phyloP scores from a whole-genome alignment of 2,113 vertebrate species.

The Euleptes europaea region DNA sequence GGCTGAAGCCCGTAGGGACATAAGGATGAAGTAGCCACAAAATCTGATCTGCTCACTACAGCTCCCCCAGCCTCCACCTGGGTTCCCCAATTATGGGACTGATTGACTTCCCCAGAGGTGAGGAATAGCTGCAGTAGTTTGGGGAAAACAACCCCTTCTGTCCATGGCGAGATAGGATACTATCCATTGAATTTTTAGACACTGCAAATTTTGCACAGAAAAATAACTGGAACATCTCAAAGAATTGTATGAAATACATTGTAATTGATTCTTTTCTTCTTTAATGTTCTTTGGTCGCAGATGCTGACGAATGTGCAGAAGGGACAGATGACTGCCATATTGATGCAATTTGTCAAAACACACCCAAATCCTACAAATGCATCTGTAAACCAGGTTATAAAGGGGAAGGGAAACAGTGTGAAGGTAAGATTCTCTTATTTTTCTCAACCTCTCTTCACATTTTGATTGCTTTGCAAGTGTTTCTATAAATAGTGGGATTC shows the following conservation, averaged over 20 bases:
- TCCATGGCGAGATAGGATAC: too few relatives aligned
- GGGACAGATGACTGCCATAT: constrained; percentile 95
- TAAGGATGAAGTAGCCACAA: too few relatives aligned
- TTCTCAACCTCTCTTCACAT: background rate
- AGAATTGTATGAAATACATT: constrained; percentile 6
- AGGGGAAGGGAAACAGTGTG: constrained; percentile 92
- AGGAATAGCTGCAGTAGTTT: too few relatives aligned
- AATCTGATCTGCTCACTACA: too few relatives aligned
- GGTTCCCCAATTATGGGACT: too few relatives aligned
- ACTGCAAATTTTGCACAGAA: background rate
- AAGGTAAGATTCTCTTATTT: constrained; percentile 81
- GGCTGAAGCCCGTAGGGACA: too few relatives aligned
- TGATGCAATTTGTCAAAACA: constrained; percentile 97
- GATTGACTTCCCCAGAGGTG: too few relatives aligned
- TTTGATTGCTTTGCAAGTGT: constrained; percentile 68
- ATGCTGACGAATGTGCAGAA: constrained; percentile 91
- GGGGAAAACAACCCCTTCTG: too few relatives aligned
- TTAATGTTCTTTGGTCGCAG: constrained; percentile 65
- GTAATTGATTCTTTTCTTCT: constrained; percentile 8
- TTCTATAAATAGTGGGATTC: constrained; percentile 74
- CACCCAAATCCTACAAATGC: constrained; percentile 92
- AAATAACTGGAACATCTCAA: background rate
- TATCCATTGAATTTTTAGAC: too few relatives aligned
- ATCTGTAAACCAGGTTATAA: constrained; percentile 97
- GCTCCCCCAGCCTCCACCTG: too few relatives aligned